Base-by-base conservation (phyloP, 2,888 invertebrate genomes). In the Alcis repandata region DNA sequence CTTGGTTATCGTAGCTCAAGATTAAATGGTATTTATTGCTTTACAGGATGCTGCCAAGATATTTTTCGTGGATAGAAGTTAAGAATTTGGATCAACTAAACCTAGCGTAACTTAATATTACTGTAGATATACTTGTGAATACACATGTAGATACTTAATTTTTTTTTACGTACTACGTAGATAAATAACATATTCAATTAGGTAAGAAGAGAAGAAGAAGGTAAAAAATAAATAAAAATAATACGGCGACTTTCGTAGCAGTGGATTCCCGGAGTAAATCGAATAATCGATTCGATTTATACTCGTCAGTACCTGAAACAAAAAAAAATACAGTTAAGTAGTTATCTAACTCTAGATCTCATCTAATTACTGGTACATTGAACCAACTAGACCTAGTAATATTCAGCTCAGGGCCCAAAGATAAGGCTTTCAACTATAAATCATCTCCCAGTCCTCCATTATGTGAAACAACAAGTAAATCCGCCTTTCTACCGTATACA, bases 401-500 rank as follows among this genome's bases (percentile, higher is more conserved):
- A 43, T 43, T 43, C 19, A 19, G 43, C 43, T 19, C 43, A 43
- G 19, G 20, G 3, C 10, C 11, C 9, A 4, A 0, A 43, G 9
- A 43, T 9, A 19, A 6, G n/a, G 2, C 8, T 41, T n/a, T 8
- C 3, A 32, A 1, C 32, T 32, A 32, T 49, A 49, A 32, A 49
- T 32, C 32, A 49, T 17, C n/a, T 27, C 22, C 6, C 8, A 32
- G 27, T 48, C 32, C 17, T 13, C 15, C 32, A 10, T 49, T 15
- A 49, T 32, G 32, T 32, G 15, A 49, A 49, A 49, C 32, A 17
- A 32, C 48, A 49, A 49, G 15, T 17, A 32, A 46, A 15, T 32
- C 20, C 48, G 10, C 15, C 32, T 49, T 49, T 49, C 32, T 20
- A 13, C 13, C 33, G 19, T 0, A 53, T 22, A 66, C 60, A 66